phyloP scores from a whole-genome alignment of 2,113 vertebrate species.

The Tylochromis polylepis region DNA sequence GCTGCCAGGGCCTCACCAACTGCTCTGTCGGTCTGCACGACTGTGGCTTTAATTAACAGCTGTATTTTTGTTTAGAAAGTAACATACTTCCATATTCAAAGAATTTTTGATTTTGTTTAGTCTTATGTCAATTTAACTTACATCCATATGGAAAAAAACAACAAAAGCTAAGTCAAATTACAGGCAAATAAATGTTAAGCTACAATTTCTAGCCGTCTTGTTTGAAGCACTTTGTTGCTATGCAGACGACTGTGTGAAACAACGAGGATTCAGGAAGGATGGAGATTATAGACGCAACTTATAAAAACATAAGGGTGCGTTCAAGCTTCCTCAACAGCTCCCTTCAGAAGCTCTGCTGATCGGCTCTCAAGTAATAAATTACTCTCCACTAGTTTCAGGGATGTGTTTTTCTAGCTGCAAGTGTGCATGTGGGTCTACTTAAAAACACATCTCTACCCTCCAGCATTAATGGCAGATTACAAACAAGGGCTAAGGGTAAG shows the following conservation, averaged over 20 bases:
- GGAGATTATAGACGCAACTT: neutral
- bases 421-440: neutral
- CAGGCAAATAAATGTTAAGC: neutral
- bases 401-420: neutral
- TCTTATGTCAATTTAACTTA: neutral
- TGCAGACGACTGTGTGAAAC: accelerated
- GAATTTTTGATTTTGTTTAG: neutral
- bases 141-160: accelerated
- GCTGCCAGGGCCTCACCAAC: neutral
- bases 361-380: neutral
- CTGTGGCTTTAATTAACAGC: too few species aligned
- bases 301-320: neutral
- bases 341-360: neutral
- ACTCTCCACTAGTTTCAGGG: neutral
- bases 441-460: neutral
- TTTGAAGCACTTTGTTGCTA: neutral
- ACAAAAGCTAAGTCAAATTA: neutral
- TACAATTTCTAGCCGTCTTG: neutral
- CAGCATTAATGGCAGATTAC: neutral
- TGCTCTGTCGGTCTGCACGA: neutral
- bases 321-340: neutral
- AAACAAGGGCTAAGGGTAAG: neutral
- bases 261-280: neutral
- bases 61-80: too few species aligned
- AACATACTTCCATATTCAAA: neutral